These are phyloP conservation scores for Dicrostonyx torquatus DNA, from an alignment of 2,797 vertebrate species.

Conservation along the genomic window DNA sequence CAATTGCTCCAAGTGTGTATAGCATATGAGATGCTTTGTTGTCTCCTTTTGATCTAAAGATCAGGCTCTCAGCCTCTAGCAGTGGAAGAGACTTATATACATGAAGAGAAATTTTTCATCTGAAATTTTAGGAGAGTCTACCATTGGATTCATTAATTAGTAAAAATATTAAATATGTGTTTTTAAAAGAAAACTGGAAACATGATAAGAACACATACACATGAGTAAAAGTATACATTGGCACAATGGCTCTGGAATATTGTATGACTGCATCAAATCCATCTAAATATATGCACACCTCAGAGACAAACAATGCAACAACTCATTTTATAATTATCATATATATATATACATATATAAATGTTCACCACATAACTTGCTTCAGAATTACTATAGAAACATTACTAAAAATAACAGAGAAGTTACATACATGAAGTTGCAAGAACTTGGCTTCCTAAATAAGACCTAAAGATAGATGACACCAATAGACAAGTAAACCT, in stretches of 20 bases:
- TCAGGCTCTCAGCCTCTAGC: not conserved
- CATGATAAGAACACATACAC: not conserved
- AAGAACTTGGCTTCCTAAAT: not conserved
- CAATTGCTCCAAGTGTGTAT: not conserved
- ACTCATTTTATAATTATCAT: not conserved
- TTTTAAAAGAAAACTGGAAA: not conserved
- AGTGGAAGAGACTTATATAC: conserved; percentile 13
- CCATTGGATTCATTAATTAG: not conserved
- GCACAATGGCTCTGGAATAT: not conserved
- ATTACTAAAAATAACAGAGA: not conserved
- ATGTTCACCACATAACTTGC: not conserved
- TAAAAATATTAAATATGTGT: not conserved
- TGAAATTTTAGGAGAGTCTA: conserved; percentile 10
- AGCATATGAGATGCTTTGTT: not conserved
- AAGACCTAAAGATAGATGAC: not conserved
- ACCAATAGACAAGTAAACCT: not conserved
- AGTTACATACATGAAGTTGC: not conserved
- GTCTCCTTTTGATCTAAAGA: conserved; percentile 24
- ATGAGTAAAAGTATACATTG: not conserved
- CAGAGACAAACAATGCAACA: not conserved
- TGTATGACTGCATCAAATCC: not conserved
- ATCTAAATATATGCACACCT: not conserved
- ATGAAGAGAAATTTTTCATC: not conserved
- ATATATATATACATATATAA: not conserved
- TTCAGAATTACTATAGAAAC: not conserved